Percentiles rank a stretch among this genome's conserved stretches.
Conservation (phyloP, 2,113 vertebrate genomes). For the Noctilio leporinus region DNA sequence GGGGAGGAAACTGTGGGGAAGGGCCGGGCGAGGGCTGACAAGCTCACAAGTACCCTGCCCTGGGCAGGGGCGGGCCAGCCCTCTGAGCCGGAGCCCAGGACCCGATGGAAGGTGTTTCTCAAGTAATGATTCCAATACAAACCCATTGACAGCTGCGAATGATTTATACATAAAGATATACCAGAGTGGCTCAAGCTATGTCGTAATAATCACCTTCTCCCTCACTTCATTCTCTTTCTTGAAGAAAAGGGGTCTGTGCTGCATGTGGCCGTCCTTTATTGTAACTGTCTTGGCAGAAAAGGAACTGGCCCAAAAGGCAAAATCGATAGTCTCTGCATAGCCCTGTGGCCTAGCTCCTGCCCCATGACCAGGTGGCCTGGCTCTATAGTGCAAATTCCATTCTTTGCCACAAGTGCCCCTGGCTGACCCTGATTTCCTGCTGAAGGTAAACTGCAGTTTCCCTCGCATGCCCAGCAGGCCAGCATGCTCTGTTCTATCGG, state of each 20-base stretch:
- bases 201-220: not conserved
- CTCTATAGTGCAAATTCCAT: not conserved
- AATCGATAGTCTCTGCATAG: accelerated
- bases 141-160: not conserved
- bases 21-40: too few species aligned
- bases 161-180: not conserved
- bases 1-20: not conserved
- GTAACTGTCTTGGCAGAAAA: not conserved
- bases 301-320: not conserved
- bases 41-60: not conserved
- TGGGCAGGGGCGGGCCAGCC: not conserved
- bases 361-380: not conserved
- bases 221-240: not conserved
- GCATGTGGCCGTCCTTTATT: not conserved
- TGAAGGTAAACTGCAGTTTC: not conserved
- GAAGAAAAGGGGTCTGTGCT: not conserved
- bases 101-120: not conserved
- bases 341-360: not conserved
- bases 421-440: accelerated
- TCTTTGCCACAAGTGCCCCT: too few species aligned
- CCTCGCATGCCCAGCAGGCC: accelerated
- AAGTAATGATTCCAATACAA: not conserved
- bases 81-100: not conserved
- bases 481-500: not conserved
- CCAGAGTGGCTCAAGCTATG: not conserved